These are phyloP conservation scores for Microctonus aethiopoides DNA, from an alignment of 2,888 invertebrate genomes.

Conservation along the genomic window DNA sequence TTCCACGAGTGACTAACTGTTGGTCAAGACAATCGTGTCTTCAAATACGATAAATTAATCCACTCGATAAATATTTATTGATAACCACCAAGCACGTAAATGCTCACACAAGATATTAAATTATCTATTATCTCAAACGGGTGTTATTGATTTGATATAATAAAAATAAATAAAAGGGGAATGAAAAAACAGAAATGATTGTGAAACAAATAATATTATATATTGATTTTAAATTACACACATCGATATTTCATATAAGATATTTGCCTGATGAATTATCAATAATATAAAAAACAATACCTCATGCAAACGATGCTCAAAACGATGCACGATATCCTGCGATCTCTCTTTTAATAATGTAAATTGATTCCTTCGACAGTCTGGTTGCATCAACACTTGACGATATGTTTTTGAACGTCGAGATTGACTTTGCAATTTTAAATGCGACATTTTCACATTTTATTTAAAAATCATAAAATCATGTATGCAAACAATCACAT, in stretches of 20 bases:
- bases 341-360: constrained; percentile 52
- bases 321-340: constrained; percentile 51
- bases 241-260: not conserved
- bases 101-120: not conserved
- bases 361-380: constrained; percentile 55
- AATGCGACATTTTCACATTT: constrained; percentile 35
- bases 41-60: constrained; percentile 3
- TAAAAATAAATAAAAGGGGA: not conserved
- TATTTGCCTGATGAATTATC: not conserved
- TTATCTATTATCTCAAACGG: constrained; percentile 9
- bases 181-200: not conserved
- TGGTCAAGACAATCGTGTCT: not conserved
- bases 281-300: constrained; percentile 1
- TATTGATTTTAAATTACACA: not conserved
- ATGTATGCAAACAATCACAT: no score
- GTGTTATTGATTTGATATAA: not conserved
- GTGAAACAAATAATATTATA: not conserved
- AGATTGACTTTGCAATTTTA: constrained; percentile 29
- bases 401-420: constrained; percentile 40
- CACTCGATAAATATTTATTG: constrained; percentile 4
- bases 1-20: not conserved
- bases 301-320: constrained; percentile 29
- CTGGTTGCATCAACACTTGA: constrained; percentile 49
- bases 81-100: not conserved
- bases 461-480: not conserved